Percentiles rank a stretch among this genome's conserved stretches.
Evolutionary conservation across 2,888 invertebrate genomes (phyloP).

Genomic region (Aleiodes leptofemur): DNA sequence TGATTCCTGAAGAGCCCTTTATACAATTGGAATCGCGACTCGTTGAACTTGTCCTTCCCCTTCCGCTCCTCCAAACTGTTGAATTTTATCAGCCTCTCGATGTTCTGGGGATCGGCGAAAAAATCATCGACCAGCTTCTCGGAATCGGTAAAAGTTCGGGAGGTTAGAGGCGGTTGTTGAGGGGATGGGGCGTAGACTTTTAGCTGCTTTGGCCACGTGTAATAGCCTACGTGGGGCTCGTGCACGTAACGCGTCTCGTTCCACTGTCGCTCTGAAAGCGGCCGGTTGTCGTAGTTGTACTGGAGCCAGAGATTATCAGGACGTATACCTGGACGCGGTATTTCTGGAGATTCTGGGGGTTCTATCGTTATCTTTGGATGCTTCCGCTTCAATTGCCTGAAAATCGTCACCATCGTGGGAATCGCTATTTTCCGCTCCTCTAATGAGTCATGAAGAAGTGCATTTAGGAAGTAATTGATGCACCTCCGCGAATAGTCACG

Average conservation of each 20-base stretch:
- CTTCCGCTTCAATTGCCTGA: constrained; percentile 84
- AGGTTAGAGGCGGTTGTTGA: constrained; percentile 81
- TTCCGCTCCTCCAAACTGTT: constrained; percentile 91
- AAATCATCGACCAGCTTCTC: constrained; percentile 82
- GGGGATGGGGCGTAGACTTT: constrained; percentile 81
- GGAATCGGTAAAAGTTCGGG: constrained; percentile 79
- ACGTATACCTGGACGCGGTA: constrained; percentile 77
- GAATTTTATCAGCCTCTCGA: constrained; percentile 84
- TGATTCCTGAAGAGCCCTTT: constrained; percentile 89
- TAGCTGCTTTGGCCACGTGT: constrained; percentile 77
- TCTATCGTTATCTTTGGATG: constrained; percentile 72
- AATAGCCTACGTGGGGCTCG: constrained; percentile 79
- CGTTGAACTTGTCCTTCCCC: constrained; percentile 87
- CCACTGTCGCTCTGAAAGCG: constrained; percentile 84
- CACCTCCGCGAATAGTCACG: constrained; percentile 80
- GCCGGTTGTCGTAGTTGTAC: constrained; percentile 80
- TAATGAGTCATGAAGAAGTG: constrained; percentile 86
- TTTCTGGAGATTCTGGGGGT: neutral
- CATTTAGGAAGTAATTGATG: constrained; percentile 81
- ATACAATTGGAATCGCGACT: constrained; percentile 82
- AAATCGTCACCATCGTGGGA: constrained; percentile 79
- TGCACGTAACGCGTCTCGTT: constrained; percentile 84
- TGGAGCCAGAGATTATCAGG: constrained; percentile 86
- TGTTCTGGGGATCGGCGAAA: constrained; percentile 81
- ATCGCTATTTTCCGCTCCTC: constrained; percentile 85